A percentile compares a stretch with the other conserved stretches of the same genome.
Conservation (phyloP, 1,140 invertebrate species). For the Goniozus legneri region DNA sequence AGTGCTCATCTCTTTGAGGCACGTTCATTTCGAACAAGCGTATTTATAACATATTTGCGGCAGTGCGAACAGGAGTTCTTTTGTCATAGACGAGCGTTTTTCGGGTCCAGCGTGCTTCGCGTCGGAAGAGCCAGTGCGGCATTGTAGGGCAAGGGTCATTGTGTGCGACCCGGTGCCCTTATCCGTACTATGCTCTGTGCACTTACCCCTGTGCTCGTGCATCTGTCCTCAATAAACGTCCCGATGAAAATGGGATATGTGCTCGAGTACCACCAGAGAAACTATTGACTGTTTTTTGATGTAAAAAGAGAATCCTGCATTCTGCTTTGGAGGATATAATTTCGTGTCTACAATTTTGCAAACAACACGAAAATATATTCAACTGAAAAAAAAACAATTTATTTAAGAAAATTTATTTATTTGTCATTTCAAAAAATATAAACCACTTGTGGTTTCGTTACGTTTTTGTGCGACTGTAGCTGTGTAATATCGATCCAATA, state of each 20-base stretch:
- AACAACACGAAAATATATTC: no score
- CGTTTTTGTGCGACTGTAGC: no score
- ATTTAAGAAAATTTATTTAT: neutral
- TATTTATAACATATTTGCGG: conserved; percentile 50
- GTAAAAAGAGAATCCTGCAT: neutral
- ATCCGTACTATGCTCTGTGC: conserved; percentile 35
- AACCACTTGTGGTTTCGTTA: no score
- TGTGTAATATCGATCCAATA: no score
- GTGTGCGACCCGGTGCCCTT: conserved; percentile 43
- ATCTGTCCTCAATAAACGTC: conserved; percentile 55
- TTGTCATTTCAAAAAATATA: neutral
- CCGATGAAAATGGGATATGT: conserved; percentile 49
- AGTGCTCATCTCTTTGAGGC: no score
- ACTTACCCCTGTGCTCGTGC: conserved; percentile 47
- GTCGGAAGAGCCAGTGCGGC: conserved; percentile 36
- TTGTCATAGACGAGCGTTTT: conserved; percentile 48
- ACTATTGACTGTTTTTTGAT: conserved; percentile 32
- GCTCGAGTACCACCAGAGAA: conserved; percentile 28
- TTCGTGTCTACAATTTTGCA: no score
- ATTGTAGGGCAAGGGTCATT: conserved; percentile 44
- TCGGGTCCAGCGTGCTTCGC: conserved; percentile 24
- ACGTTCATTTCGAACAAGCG: neutral
- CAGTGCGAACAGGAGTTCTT: conserved; percentile 45
- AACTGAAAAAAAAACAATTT: neutral
- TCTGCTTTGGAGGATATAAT: no score